Evolutionary conservation across 1,140 invertebrate genomes (phyloP), one percentile per base, ranked within the genome.

Genomic region (Aphis craccivora): DNA sequence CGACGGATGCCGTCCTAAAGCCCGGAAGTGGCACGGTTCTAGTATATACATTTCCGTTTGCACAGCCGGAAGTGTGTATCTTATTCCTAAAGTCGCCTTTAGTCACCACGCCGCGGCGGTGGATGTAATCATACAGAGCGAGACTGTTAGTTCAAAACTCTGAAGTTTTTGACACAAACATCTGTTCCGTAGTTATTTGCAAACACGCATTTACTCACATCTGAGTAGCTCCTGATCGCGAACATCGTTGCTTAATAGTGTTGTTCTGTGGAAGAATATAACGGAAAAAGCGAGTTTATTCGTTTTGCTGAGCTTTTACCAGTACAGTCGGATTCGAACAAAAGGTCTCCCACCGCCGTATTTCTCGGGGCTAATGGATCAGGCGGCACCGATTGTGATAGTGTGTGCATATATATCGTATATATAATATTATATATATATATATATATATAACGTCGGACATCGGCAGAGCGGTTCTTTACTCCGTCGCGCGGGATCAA

Each of bases 281-380:
- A 25, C 48, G 14, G 67, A 0, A 37, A 93, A 86, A 55, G 81
- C 53, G 51, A 51, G 35, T 86, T 55, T 55, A n/a, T 55, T 55
- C 76, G 35, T 93, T 84, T 83, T 86, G 8, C 35, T 25, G 48
- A 14, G 76, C 48, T 93, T 84, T 93, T 43, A 55, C 45, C 76
- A 23, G 30, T n/a, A 7, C 51, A 25, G 37, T 45, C 23, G 76
- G 25, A 48, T 81, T 81, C 81, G 91, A 86, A 93, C 48, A 93
- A 93, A 93, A 43, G 81, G 48, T 60, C 23, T 0, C 35, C 6
- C 14, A 18, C 1, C 48, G 11, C 37, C 48, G n/a, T 30, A 6
- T 22, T 30, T 48, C 35, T 20, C 35, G n/a, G 35, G 20, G 43
- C 67, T 93, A 93, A 93, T 93, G 91, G 81, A 93, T 84, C 81